Conservation (phyloP, 2,888 invertebrate species). For the Calameuta filiformis region DNA sequence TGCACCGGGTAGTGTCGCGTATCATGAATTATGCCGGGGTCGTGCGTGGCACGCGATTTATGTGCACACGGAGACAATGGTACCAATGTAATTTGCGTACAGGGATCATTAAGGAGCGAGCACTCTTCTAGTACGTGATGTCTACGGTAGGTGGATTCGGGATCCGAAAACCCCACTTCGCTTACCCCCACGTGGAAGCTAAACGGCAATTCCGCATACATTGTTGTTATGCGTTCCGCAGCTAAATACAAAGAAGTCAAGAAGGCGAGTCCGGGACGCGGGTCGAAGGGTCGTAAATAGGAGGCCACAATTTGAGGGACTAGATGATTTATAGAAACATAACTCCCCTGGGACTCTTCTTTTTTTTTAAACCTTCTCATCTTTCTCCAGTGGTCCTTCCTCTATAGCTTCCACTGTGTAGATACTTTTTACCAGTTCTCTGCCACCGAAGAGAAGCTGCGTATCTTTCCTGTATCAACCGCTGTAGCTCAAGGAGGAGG, state of each 20-base stretch:
- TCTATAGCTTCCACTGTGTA: constrained; percentile 2
- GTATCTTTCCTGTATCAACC: constrained; percentile 2
- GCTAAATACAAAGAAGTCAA: background rate
- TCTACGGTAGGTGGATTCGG: background rate
- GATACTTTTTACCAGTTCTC: background rate
- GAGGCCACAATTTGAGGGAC: constrained; percentile 57
- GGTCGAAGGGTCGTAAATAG: constrained; percentile 58
- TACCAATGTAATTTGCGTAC: background rate
- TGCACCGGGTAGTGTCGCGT: background rate
- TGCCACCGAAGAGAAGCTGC: background rate
- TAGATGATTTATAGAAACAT: constrained; percentile 65
- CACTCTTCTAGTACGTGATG: background rate
- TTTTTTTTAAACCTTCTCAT: background rate
- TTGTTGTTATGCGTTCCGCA: background rate
- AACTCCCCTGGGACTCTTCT: constrained; percentile 47
- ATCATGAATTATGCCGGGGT: background rate
- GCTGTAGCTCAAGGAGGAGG: background rate
- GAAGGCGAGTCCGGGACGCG: constrained; percentile 1
- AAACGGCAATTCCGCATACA: background rate
- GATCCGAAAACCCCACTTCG: background rate
- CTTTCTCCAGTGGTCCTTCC: constrained; percentile 4
- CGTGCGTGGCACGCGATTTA: background rate
- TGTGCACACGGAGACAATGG: background rate
- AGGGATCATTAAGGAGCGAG: background rate
- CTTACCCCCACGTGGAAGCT: background rate